These are phyloP conservation scores for Actinostola sp. DNA, from an alignment of 92 coral and sea anemone species.

Conservation along the genomic window DNA sequence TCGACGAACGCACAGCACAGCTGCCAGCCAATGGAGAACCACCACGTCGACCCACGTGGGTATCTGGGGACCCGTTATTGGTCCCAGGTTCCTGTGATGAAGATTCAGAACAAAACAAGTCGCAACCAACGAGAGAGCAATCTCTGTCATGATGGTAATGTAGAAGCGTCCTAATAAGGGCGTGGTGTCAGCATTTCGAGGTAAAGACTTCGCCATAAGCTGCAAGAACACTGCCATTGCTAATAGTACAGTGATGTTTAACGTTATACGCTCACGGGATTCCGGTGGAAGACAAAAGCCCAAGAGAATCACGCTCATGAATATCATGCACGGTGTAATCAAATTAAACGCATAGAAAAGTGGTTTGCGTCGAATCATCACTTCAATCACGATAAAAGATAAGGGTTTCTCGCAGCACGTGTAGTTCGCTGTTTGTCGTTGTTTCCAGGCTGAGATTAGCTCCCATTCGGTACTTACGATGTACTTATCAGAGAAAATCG, in stretches of 20 bases:
- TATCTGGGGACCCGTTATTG: conserved; percentile 43
- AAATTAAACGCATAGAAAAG: conserved; percentile 81
- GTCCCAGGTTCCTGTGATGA: conserved; percentile 78
- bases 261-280: conserved; percentile 89
- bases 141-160: conserved; percentile 88
- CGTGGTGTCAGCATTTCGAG: conserved; percentile 86
- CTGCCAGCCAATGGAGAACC: conserved; percentile 67
- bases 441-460: conserved; percentile 52
- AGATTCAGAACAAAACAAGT: conserved; percentile 88
- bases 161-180: conserved; percentile 87
- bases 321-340: conserved; percentile 86
- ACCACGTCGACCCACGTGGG: conserved; percentile 70
- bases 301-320: conserved; percentile 75
- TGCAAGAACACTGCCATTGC: conserved; percentile 96
- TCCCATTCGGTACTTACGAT: conserved; percentile 89
- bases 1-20: conserved; percentile 63
- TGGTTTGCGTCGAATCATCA: conserved; percentile 80
- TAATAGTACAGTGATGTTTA: conserved; percentile 87
- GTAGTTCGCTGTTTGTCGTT: conserved; percentile 41
- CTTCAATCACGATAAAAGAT: conserved; percentile 70
- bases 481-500: conserved; percentile 64
- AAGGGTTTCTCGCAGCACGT: conserved; percentile 74
- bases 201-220: conserved; percentile 79
- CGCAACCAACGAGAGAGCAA: conserved; percentile 77
- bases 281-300: conserved; percentile 95